These are phyloP conservation scores for Sylvicapra grimmia DNA, from an alignment of 2,113 vertebrate genomes.

Conservation along the genomic window DNA sequence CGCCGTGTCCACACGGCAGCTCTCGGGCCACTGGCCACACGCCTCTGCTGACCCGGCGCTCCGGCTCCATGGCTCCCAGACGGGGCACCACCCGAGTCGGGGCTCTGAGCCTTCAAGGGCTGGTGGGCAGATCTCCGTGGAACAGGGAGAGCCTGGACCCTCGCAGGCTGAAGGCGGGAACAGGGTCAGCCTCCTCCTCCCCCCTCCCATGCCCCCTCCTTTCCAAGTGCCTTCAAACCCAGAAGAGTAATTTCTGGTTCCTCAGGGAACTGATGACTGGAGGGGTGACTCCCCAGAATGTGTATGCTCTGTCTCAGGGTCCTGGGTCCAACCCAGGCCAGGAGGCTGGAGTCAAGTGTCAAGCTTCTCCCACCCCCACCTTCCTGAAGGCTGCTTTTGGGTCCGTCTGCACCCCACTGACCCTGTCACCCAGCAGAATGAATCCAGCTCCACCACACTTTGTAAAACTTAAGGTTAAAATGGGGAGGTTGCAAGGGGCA, in stretches of 20 bases:
- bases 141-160: neutral
- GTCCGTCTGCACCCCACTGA: neutral
- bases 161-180: neutral
- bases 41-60: accelerated
- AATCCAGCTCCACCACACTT: neutral
- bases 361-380: neutral
- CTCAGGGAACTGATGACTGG: neutral
- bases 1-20: neutral
- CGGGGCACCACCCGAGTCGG: neutral
- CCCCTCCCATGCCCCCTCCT: neutral
- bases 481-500: neutral
- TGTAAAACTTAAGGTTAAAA: neutral
- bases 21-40: accelerated
- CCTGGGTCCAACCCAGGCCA: neutral
- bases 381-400: neutral
- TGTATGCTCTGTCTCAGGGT: neutral
- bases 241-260: neutral
- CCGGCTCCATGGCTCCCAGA: neutral
- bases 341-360: neutral
- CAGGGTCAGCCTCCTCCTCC: neutral
- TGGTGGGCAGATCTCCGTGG: neutral
- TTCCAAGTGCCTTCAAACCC: conserved; percentile 14
- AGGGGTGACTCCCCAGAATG: neutral
- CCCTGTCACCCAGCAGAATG: neutral
- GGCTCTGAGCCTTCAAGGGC: neutral